phyloP scores from a whole-genome alignment of 2,797 vertebrate genomes.

The Furcifer pardalis region DNA sequence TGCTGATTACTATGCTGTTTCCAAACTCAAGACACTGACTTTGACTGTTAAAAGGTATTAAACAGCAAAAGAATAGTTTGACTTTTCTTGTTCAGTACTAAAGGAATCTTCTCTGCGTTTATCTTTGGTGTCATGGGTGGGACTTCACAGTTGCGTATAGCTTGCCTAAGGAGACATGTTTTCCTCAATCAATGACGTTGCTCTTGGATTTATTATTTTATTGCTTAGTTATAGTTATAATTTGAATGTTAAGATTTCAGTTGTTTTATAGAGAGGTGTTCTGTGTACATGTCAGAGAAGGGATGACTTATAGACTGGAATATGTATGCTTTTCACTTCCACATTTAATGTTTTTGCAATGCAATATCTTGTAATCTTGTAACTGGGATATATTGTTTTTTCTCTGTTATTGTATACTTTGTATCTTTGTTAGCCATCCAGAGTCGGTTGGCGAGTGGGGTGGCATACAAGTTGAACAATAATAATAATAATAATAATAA shows the following conservation, averaged over 20 bases:
- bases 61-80: not conserved
- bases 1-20: not conserved
- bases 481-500: no score
- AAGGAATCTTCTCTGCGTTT: not conserved
- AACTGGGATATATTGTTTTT: no score
- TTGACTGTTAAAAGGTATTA: not conserved
- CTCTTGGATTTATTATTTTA: not conserved
- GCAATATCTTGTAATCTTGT: no score
- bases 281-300: not conserved
- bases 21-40: not conserved
- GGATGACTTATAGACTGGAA: no score
- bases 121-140: not conserved
- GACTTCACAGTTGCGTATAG: not conserved
- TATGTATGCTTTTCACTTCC: no score
- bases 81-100: not conserved
- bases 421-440: no score
- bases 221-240: not conserved
- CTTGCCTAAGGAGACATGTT: not conserved
- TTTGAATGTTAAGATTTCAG: not conserved
- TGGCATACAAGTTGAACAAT: no score
- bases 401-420: no score
- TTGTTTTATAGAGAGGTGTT: not conserved
- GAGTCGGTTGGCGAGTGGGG: no score
- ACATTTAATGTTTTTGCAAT: no score
- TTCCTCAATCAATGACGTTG: not conserved